Conservation (phyloP, 23 tunicate species). For the Trididemnum clinides region DNA sequence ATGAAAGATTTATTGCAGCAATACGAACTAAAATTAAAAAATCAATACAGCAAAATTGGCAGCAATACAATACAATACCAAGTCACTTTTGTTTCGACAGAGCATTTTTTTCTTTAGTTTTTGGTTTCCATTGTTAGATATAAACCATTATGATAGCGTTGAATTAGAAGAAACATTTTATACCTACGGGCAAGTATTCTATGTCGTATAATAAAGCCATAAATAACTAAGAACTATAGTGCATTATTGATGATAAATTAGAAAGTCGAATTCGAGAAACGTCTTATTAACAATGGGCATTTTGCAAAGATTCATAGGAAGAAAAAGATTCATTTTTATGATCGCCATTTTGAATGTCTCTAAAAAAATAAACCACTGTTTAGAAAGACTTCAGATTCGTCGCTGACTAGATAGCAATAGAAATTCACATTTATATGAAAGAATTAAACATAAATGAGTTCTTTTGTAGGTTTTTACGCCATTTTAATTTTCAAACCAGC, state of each 20-base stretch:
- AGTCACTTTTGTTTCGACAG: background rate
- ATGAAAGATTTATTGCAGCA: constrained; percentile 19
- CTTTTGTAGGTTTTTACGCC: too few relatives aligned
- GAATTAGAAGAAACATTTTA: constrained; percentile 27
- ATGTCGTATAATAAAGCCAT: constrained; percentile 19
- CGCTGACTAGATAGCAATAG: too few relatives aligned
- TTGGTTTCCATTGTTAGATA: background rate
- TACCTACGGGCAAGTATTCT: background rate
- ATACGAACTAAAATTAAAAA: constrained; percentile 10
- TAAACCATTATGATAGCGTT: background rate
- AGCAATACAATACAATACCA: background rate
- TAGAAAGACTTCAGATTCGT: too few relatives aligned
- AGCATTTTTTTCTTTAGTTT: background rate
- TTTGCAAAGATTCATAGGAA: too few relatives aligned
- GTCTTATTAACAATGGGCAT: too few relatives aligned
- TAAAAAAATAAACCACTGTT: too few relatives aligned
- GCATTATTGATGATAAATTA: constrained; percentile 18
- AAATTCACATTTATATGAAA: too few relatives aligned
- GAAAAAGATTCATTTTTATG: too few relatives aligned
- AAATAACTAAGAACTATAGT: background rate
- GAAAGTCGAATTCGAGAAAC: background rate
- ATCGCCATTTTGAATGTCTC: too few relatives aligned
- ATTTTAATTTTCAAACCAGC: too few relatives aligned
- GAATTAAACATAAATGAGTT: too few relatives aligned
- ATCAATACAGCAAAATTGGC: background rate